phyloP scores from a whole-genome alignment of 2,797 vertebrate genomes.

The Oryzias dopingdopingensis region DNA sequence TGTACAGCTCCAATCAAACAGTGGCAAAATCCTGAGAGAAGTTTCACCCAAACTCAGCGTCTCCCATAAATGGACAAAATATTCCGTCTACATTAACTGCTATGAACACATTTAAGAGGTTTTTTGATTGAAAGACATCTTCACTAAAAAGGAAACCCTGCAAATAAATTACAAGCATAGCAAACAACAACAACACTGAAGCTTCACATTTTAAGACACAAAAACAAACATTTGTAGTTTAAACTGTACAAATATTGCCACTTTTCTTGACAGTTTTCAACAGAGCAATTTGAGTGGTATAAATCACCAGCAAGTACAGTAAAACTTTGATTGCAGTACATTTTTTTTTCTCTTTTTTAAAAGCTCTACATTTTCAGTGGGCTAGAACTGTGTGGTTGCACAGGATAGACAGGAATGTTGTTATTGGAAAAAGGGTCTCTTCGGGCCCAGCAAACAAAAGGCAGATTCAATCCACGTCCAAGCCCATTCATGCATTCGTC shows the following conservation, averaged over 20 bases:
- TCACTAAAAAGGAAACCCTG: slow-evolving; percentile 38
- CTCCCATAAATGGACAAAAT: slow-evolving; percentile 50
- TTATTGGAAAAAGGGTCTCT: slow-evolving; percentile 72
- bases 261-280: slow-evolving; percentile 49
- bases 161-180: slow-evolving; percentile 72
- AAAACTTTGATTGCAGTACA: slow-evolving; percentile 40
- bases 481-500: slow-evolving; percentile 75
- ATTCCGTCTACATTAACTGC: slow-evolving; percentile 18
- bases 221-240: slow-evolving; percentile 40
- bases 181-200: slow-evolving; percentile 66
- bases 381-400: slow-evolving; percentile 67
- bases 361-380: slow-evolving; percentile 41
- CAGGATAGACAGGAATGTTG: slow-evolving; percentile 79
- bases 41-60: slow-evolving; percentile 33
- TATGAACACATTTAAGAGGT: slow-evolving; percentile 46
- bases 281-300: slow-evolving; percentile 52
- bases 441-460: slow-evolving; percentile 76
- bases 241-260: slow-evolving; percentile 62
- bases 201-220: slow-evolving; percentile 57
- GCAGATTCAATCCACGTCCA: slow-evolving; percentile 77
- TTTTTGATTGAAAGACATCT: slow-evolving; percentile 37
- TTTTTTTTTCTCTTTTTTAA: slow-evolving; percentile 31
- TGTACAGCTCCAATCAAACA: slow-evolving; percentile 58
- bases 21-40: slow-evolving; percentile 61
- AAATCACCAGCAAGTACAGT: slow-evolving; percentile 56